Percentiles rank a stretch among this genome's conserved stretches.
Conservation (phyloP, 2,797 vertebrate genomes). For the Danio albolineatus region DNA sequence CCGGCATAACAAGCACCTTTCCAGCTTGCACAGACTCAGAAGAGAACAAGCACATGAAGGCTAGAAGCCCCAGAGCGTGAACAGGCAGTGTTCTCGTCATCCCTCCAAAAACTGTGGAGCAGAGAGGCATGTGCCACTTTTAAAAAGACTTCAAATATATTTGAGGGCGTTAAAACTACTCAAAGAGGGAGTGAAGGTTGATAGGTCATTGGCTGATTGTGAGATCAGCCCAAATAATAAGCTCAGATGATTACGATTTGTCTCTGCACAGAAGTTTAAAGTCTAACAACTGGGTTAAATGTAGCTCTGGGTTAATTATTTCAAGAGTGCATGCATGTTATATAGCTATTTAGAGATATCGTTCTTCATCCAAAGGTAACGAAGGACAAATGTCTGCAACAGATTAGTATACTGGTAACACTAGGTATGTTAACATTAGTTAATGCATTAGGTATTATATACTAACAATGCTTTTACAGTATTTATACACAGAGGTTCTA, state of each 20-base stretch:
- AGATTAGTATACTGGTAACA: not conserved
- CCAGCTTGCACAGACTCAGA: slow-evolving; percentile 65
- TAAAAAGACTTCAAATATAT: slow-evolving; percentile 22
- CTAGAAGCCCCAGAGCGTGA: slow-evolving; percentile 63
- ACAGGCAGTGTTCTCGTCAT: slow-evolving; percentile 64
- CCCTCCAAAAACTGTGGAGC: slow-evolving; percentile 33
- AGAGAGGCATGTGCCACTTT: not conserved
- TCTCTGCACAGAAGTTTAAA: slow-evolving; percentile 18
- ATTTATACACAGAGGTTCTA: too few relatives aligned
- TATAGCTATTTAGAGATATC: not conserved
- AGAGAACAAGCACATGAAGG: slow-evolving; percentile 66
- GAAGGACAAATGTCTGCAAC: not conserved
- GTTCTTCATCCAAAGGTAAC: slow-evolving; percentile 17
- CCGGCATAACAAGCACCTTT: slow-evolving; percentile 77
- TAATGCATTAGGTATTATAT: not conserved
- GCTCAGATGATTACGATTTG: not conserved
- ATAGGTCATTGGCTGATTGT: slow-evolving; percentile 37
- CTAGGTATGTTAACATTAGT: too few relatives aligned
- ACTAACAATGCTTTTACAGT: not conserved
- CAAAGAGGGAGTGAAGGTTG: not conserved
- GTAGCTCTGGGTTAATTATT: slow-evolving; percentile 23
- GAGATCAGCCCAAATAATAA: slow-evolving; percentile 17
- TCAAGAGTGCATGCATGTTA: not conserved
- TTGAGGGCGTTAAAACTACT: slow-evolving; percentile 24
- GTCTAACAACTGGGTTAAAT: slow-evolving; percentile 36